Percentiles rank a stretch among this genome's conserved stretches.
Evolutionary conservation across 2,113 vertebrate genomes (phyloP).

Genomic region (Micronisus gabar): DNA sequence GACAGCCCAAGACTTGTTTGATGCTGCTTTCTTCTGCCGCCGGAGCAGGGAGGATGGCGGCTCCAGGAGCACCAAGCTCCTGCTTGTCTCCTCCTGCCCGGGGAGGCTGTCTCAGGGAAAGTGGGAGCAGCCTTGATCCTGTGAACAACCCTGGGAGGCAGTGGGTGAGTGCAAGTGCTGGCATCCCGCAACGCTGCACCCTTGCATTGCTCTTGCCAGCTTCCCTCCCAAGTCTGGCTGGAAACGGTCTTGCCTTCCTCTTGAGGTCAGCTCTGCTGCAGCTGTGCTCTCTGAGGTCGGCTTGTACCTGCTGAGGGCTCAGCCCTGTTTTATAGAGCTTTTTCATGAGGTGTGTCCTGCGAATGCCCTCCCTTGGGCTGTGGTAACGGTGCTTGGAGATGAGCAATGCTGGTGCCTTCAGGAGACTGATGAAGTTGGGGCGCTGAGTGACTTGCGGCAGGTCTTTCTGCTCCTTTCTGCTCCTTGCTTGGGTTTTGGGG

Average conservation of each 20-base stretch:
- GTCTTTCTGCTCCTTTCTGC: not conserved
- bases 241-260: not conserved
- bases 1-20: not conserved
- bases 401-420: not conserved
- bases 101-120: not conserved
- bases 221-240: not conserved
- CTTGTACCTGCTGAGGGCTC: not conserved
- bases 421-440: not conserved
- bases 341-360: not conserved
- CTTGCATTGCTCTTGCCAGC: not conserved
- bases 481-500: not conserved
- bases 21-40: not conserved
- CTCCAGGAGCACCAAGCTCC: not conserved
- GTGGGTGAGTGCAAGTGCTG: accelerated
- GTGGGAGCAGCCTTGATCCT: not conserved
- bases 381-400: not conserved
- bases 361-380: not conserved
- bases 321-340: not conserved
- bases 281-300: not conserved
- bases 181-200: not conserved
- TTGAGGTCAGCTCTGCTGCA: not conserved
- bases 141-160: not conserved
- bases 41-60: accelerated
- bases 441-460: not conserved
- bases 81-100: not conserved